Conservation (phyloP, 2,797 vertebrate genomes). For the Lagodon rhomboides region DNA sequence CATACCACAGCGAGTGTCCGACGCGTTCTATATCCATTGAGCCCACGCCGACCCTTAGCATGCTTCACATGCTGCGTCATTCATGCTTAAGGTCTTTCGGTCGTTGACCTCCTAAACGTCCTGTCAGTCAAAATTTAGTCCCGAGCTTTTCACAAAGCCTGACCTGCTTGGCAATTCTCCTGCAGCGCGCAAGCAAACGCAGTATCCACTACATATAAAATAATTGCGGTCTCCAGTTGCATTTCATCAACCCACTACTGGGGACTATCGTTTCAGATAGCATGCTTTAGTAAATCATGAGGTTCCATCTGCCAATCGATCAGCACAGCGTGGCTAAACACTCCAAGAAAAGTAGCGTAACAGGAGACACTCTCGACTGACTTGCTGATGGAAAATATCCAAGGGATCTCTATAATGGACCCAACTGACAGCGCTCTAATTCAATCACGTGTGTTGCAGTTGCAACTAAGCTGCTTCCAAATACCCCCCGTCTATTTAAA, state of each 20-base stretch:
- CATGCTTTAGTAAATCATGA: conserved; percentile 5
- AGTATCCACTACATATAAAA: neutral
- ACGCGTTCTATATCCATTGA: conserved; percentile 17
- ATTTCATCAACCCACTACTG: conserved; percentile 30
- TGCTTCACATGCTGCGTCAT: conserved; percentile 55
- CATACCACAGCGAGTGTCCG: conserved; percentile 6
- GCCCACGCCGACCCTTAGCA: conserved; percentile 34
- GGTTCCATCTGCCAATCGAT: conserved; percentile 21
- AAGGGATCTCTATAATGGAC: conserved; percentile 71
- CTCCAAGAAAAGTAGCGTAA: conserved; percentile 52
- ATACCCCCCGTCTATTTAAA: conserved; percentile 78
- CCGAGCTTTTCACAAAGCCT: conserved; percentile 31
- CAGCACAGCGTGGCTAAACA: conserved; percentile 24
- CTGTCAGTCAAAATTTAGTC: conserved; percentile 54
- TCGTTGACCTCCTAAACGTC: conserved; percentile 53
- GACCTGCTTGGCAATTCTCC: conserved; percentile 29
- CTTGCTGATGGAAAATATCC: conserved; percentile 79
- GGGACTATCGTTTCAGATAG: conserved; percentile 22
- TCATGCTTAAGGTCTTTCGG: conserved; percentile 48
- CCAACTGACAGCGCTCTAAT: conserved; percentile 78
- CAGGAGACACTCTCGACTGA: conserved; percentile 52
- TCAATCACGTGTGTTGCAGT: conserved; percentile 76
- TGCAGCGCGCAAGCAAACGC: neutral
- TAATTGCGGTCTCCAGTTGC: neutral
- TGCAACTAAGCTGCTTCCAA: conserved; percentile 75